phyloP scores from a whole-genome alignment of 2,888 invertebrate genomes.

The Lamproptera curius region DNA sequence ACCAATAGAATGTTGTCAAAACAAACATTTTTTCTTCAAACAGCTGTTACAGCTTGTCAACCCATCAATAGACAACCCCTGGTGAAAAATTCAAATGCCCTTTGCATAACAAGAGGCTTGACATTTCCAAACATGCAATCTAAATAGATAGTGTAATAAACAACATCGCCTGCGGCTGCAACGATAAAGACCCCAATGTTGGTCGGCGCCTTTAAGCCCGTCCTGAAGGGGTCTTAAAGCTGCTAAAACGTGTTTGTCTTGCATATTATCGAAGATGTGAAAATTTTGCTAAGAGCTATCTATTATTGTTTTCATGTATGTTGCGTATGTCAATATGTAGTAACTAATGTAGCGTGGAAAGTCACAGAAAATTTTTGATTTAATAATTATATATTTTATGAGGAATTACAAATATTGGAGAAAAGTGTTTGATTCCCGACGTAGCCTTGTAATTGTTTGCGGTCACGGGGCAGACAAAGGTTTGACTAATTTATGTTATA shows the following conservation, averaged over 20 bases:
- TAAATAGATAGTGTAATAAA: conserved; percentile 4
- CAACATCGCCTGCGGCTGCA: conserved; percentile 7
- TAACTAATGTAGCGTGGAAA: no score
- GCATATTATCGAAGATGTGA: not conserved
- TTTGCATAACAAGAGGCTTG: not conserved
- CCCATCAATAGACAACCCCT: not conserved
- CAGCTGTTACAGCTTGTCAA: not conserved
- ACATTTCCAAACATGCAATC: not conserved
- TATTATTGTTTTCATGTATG: no score
- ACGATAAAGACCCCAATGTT: conserved; percentile 9
- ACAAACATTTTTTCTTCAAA: not conserved
- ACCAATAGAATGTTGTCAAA: no score
- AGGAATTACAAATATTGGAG: no score
- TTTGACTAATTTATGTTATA: no score
- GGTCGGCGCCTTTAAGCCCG: conserved; percentile 5
- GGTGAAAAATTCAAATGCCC: not conserved
- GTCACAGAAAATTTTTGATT: no score
- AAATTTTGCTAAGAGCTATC: no score
- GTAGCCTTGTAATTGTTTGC: no score
- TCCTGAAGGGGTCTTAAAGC: not conserved
- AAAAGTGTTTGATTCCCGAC: no score
- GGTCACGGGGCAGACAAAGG: no score
- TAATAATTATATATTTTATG: no score
- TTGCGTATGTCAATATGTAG: no score
- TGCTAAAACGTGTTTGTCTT: not conserved